Evolutionary conservation across 2,888 invertebrate genomes (phyloP).

Genomic region (Junonia oenone): DNA sequence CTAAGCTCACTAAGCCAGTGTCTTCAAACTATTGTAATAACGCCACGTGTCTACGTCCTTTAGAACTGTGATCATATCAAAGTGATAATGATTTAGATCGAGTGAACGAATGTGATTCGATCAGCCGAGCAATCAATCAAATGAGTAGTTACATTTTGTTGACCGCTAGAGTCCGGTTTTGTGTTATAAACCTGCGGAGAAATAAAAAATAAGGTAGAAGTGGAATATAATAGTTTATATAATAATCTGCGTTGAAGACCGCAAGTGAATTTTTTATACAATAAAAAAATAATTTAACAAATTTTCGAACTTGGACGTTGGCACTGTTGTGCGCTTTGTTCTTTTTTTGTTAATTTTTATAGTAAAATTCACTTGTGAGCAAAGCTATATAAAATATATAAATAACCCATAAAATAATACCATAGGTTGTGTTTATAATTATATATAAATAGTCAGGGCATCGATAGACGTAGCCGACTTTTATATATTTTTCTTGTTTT

Average conservation of each 20-base stretch:
- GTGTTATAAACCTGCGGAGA: conserved; percentile 80
- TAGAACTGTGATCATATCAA: conserved; percentile 61
- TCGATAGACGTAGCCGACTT: conserved; percentile 1
- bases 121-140: conserved; percentile 72
- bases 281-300: neutral
- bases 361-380: conserved; percentile 50
- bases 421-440: neutral
- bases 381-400: conserved; percentile 54
- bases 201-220: conserved; percentile 74
- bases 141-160: conserved; percentile 79
- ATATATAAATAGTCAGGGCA: neutral
- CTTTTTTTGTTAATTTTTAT: neutral
- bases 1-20: conserved; percentile 62
- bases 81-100: conserved; percentile 70
- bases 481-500: neutral
- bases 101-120: conserved; percentile 71
- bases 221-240: conserved; percentile 56
- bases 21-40: conserved; percentile 46
- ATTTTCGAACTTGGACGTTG: neutral
- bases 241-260: conserved; percentile 53
- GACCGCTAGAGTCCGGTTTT: conserved; percentile 79
- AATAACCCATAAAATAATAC: conserved; percentile 15
- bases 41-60: conserved; percentile 55
- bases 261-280: conserved; percentile 42
- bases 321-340: neutral